These are phyloP conservation scores for Gastracanthus pulcherrimus DNA, from an alignment of 2,888 invertebrate species.

Conservation along the genomic window DNA sequence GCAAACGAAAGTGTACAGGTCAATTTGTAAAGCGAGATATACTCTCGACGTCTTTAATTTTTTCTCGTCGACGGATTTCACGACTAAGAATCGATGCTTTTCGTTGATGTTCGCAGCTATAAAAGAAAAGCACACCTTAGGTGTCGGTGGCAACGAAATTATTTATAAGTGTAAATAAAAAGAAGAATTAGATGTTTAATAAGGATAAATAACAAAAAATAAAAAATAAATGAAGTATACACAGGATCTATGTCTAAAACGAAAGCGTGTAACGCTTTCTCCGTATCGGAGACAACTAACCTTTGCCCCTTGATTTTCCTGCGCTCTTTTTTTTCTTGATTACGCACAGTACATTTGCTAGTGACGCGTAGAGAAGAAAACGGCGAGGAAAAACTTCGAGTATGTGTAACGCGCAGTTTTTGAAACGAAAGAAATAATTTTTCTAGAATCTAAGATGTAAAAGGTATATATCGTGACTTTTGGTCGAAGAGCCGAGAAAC, in stretches of 20 bases:
- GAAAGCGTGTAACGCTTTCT: conserved; percentile 58
- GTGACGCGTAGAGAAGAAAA: conserved; percentile 19
- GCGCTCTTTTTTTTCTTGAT: not conserved
- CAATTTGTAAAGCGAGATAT: conserved; percentile 43
- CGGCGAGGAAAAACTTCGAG: conserved; percentile 27
- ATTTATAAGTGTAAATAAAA: conserved; percentile 59
- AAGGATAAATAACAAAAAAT: conserved; percentile 33
- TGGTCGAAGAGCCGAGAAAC: not conserved
- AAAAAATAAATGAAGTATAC: conserved; percentile 35
- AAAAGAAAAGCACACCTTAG: conserved; percentile 51
- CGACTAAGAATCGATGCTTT: conserved; percentile 48
- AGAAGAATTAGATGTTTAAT: conserved; percentile 56
- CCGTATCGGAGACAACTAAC: conserved; percentile 57
- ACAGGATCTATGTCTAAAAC: conserved; percentile 42
- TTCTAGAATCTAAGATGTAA: conserved; percentile 43
- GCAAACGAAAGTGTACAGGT: conserved; percentile 51
- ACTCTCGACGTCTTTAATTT: conserved; percentile 34
- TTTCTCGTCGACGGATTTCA: conserved; percentile 39
- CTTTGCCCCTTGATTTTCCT: conserved; percentile 32
- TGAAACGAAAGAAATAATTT: conserved; percentile 36
- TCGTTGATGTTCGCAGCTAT: conserved; percentile 55
- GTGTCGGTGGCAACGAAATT: conserved; percentile 62
- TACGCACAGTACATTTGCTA: conserved; percentile 9
- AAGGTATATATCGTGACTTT: conserved; percentile 40
- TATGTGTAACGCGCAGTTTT: conserved; percentile 12